phyloP scores from a whole-genome alignment of 2,797 vertebrate species.

The Tauraco hartlaubi region DNA sequence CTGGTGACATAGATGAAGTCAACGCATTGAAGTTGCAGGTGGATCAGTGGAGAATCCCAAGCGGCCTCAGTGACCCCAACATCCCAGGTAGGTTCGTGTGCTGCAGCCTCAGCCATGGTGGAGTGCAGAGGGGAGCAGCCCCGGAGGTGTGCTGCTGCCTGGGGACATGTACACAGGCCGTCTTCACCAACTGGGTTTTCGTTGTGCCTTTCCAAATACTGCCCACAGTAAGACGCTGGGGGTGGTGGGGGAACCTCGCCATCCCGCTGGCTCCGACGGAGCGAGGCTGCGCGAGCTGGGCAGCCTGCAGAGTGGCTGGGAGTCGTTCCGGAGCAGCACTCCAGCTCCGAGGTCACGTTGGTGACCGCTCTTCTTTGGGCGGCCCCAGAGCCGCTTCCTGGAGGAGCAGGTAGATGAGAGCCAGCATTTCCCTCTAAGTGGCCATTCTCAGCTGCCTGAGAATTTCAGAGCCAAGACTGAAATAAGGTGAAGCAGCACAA shows the following conservation, averaged over 20 bases:
- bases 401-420: neutral
- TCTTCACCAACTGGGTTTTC: neutral
- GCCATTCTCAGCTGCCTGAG: neutral
- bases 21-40: constrained; percentile 93
- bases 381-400: neutral
- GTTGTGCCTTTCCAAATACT: neutral
- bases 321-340: neutral
- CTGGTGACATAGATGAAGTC: constrained; percentile 94
- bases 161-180: fast-evolving
- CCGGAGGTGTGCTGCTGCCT: neutral
- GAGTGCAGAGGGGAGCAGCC: neutral
- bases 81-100: constrained; percentile 82
- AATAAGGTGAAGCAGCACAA: neutral
- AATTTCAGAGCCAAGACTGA: neutral
- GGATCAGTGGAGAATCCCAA: constrained; percentile 93
- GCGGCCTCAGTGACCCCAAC: constrained; percentile 90
- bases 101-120: neutral
- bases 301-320: neutral
- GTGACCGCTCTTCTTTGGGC: neutral
- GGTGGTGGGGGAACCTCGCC: neutral
- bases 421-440: neutral
- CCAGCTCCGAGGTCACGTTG: neutral
- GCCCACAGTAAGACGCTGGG: neutral
- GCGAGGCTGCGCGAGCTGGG: neutral
- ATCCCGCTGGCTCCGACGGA: neutral